Percentiles rank a stretch among this genome's conserved stretches.
phyloP scores from a whole-genome alignment of 2,113 vertebrate genomes.

The Saimiri boliviensis region DNA sequence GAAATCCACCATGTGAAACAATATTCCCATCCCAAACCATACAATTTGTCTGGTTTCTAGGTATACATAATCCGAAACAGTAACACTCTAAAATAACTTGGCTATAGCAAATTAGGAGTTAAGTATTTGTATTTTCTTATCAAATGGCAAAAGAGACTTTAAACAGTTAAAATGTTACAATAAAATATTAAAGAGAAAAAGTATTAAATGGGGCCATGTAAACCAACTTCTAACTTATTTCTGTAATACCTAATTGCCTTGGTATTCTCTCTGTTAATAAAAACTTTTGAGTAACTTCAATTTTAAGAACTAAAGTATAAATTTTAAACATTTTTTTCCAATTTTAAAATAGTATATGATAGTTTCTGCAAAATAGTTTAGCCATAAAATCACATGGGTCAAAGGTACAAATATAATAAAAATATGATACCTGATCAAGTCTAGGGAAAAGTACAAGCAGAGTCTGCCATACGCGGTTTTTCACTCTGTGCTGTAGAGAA shows the following conservation, averaged over 20 bases:
- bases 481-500: constrained; percentile 94
- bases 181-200: neutral
- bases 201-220: neutral
- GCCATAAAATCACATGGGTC: neutral
- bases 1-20: neutral
- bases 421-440: constrained; percentile 87
- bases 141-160: neutral
- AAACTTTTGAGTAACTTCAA: neutral
- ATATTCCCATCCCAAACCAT: neutral
- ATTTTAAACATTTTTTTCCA: neutral
- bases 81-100: neutral
- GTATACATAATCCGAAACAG: neutral
- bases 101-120: neutral
- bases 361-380: neutral
- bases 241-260: neutral
- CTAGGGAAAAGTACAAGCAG: constrained; percentile 92
- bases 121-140: neutral
- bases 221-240: neutral
- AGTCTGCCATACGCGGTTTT: constrained; percentile 95
- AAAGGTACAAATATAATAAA: too few relatives aligned
- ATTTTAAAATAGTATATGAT: neutral
- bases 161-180: neutral
- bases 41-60: neutral
- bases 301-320: neutral
- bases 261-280: neutral